phyloP scores from a whole-genome alignment of 2,113 vertebrate species.

The Hippocampus barbouri region DNA sequence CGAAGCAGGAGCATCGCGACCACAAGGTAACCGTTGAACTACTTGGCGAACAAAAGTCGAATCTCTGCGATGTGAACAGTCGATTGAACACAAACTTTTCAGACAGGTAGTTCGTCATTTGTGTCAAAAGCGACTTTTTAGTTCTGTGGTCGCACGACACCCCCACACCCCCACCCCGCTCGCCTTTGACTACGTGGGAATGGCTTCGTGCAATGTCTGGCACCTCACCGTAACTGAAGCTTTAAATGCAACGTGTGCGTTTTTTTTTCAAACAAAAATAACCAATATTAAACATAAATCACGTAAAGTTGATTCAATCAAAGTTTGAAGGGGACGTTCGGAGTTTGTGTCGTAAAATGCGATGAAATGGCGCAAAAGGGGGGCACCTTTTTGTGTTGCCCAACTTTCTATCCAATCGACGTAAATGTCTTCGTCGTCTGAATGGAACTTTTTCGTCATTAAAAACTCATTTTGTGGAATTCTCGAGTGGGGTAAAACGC shows the following conservation, averaged over 20 bases:
- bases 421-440: not conserved
- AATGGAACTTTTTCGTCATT: not conserved
- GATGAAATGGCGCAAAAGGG: not conserved
- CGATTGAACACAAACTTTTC: not conserved
- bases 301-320: not conserved
- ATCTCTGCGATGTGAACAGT: not conserved
- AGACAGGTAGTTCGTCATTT: not conserved
- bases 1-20: constrained; percentile 11
- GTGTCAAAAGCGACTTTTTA: not conserved
- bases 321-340: not conserved
- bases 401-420: not conserved
- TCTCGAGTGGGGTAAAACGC: not conserved
- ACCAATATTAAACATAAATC: not conserved
- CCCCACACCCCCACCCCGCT: no score
- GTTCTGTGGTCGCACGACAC: not conserved
- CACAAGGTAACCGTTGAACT: constrained; percentile 31
- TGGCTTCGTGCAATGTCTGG: not conserved
- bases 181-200: not conserved
- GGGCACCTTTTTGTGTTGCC: not conserved
- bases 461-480: not conserved
- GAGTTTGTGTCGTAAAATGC: not conserved
- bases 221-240: not conserved
- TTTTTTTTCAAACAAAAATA: no score
- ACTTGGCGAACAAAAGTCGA: constrained; percentile 16
- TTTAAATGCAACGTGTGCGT: not conserved